Evolutionary conservation across 2,113 vertebrate genomes (phyloP).

Genomic region (Tychaedon coryphoeus): DNA sequence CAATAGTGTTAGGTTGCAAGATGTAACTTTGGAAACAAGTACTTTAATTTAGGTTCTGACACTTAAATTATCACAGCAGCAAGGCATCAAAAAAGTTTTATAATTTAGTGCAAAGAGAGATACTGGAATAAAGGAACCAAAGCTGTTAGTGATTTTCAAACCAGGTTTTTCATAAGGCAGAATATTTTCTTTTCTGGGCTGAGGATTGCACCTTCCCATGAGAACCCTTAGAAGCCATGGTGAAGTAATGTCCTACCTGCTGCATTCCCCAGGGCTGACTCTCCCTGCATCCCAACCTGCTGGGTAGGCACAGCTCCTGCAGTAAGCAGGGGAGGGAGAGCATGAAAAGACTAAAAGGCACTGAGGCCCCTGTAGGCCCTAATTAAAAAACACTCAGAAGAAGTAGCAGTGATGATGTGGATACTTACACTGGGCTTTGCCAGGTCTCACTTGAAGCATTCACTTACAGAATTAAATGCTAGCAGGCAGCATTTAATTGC

Average conservation of each 20-base stretch:
- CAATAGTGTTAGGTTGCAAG: conserved; percentile 61
- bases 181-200: background rate
- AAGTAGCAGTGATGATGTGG: background rate
- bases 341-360: background rate
- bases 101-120: background rate
- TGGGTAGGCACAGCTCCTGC: background rate
- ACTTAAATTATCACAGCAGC: background rate
- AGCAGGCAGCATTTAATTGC: background rate
- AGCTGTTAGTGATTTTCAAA: background rate
- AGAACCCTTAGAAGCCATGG: background rate
- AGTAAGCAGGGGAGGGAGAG: background rate
- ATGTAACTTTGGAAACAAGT: background rate
- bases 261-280: background rate
- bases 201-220: background rate
- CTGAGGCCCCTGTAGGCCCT: background rate
- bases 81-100: background rate
- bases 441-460: background rate
- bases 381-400: background rate
- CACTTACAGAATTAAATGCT: background rate
- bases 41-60: background rate
- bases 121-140: background rate
- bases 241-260: background rate
- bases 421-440: background rate
- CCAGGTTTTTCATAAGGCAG: background rate
- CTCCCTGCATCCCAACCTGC: accelerated